Evolutionary conservation across 2,797 vertebrate genomes (phyloP).

Genomic region (Trichosurus vulpecula): DNA sequence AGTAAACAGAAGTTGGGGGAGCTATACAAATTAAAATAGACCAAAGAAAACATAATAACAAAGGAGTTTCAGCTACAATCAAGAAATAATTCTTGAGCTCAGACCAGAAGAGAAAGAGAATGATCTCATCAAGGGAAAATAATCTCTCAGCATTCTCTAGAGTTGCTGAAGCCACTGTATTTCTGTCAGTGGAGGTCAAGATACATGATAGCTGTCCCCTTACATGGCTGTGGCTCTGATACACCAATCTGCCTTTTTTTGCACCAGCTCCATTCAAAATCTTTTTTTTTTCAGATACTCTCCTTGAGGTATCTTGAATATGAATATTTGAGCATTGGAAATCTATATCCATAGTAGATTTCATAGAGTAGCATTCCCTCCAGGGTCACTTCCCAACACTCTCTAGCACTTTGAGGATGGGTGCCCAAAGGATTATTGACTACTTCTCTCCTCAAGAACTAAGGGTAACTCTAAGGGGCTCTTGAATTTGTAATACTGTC

Average conservation of each 20-base stretch:
- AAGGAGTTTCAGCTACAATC: neutral
- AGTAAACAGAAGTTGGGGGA: neutral
- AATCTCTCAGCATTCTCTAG: neutral
- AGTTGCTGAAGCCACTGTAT: neutral
- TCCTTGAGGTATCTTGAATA: neutral
- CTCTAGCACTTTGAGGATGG: neutral
- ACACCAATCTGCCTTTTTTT: neutral
- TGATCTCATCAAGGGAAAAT: neutral
- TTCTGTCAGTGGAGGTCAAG: neutral
- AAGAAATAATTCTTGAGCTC: neutral
- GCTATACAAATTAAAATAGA: neutral
- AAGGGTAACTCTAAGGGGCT: neutral
- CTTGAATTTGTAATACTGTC: neutral
- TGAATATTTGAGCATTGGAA: neutral
- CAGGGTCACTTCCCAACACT: neutral
- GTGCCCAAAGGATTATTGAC: neutral
- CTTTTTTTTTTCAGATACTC: neutral
- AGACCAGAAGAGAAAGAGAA: neutral
- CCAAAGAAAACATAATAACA: neutral
- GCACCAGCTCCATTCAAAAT: neutral
- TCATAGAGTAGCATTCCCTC: neutral
- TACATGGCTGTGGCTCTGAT: neutral
- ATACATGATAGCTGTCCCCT: neutral
- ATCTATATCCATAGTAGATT: neutral
- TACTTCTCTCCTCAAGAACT: neutral